A percentile compares a stretch with the other conserved stretches of the same genome.
Evolutionary conservation across 1,140 invertebrate species (phyloP).

Genomic region (Alviniconcha marisindica): DNA sequence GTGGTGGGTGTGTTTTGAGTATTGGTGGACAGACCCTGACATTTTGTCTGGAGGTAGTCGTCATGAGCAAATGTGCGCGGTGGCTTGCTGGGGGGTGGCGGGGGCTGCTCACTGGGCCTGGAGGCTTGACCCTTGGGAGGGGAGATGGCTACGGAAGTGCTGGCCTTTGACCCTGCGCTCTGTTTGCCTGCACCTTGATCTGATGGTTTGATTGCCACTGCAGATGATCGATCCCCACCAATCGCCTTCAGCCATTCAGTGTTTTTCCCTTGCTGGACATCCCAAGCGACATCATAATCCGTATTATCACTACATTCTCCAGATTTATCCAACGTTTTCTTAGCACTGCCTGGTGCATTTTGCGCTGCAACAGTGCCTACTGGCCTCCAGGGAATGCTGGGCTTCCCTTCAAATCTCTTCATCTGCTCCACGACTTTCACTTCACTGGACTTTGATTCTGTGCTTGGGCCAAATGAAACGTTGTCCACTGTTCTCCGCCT

Average conservation of each 20-base stretch:
- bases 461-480: constrained; percentile 5
- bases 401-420: constrained; percentile 32
- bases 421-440: constrained; percentile 6
- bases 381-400: constrained; percentile 31
- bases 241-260: constrained; percentile 24
- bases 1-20: background rate
- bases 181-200: background rate
- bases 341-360: background rate
- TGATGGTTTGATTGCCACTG: background rate
- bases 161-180: too few relatives aligned
- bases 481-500: constrained; percentile 31
- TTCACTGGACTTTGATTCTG: background rate
- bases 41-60: constrained; percentile 51
- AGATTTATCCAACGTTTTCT: background rate
- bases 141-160: background rate
- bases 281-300: constrained; percentile 30
- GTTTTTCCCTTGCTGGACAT: constrained; percentile 8
- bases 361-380: background rate
- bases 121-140: constrained; percentile 5
- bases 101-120: constrained; percentile 25
- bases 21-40: background rate
- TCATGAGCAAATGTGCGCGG: constrained; percentile 82
- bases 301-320: background rate
- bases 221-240: background rate
- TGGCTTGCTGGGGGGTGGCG: constrained; percentile 81